A percentile compares a stretch with the other conserved stretches of the same genome.
Evolutionary conservation across 2,113 vertebrate genomes (phyloP).

Genomic region (Cichladusa arquata): DNA sequence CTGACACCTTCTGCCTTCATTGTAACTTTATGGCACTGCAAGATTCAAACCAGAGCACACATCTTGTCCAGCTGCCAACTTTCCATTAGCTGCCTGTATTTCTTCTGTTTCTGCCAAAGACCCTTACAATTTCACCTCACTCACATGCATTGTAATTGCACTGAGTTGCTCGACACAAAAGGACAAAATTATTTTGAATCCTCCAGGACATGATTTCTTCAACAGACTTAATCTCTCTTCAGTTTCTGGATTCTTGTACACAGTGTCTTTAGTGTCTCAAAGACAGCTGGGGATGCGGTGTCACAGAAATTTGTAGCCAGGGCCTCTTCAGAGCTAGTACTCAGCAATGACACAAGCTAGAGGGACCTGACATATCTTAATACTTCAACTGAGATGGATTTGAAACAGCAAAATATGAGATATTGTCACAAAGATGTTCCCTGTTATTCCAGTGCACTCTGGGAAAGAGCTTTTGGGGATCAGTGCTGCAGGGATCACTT

Average conservation of each 20-base stretch:
- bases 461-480: neutral
- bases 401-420: neutral
- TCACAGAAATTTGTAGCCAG: neutral
- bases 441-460: neutral
- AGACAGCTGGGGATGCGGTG: neutral
- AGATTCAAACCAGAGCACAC: neutral
- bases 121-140: neutral
- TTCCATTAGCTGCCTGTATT: conserved; percentile 7
- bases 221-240: neutral
- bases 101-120: neutral
- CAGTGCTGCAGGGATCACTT: neutral
- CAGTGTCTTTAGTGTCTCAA: neutral
- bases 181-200: neutral
- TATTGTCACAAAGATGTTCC: neutral
- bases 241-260: neutral
- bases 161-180: neutral
- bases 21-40: neutral
- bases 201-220: neutral
- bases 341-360: neutral
- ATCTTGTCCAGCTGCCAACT: conserved; percentile 1
- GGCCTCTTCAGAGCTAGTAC: neutral
- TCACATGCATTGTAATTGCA: neutral
- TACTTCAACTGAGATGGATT: neutral
- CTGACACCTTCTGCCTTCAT: conserved; percentile 23
- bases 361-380: neutral